Evolutionary conservation across 2,113 vertebrate genomes (phyloP), one percentile per base, ranked within the genome.

Genomic region (Clinocottus analis): DNA sequence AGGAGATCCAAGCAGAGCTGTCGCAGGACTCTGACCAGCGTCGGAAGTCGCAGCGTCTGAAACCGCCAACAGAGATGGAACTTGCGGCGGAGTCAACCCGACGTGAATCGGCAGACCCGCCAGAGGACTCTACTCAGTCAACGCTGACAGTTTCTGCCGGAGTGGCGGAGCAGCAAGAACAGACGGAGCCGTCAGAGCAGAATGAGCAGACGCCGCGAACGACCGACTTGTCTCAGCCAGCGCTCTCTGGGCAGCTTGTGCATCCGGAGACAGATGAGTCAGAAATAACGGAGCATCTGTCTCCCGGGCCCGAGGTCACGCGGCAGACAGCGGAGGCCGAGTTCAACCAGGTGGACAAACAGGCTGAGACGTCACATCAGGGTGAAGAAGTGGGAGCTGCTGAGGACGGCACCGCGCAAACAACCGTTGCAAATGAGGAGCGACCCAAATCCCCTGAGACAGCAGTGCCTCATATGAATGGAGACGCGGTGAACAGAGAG

Each of bases 401-500:
- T 0, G 72, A 83, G 45, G 41, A 47, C 2, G 82, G 72, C 45
- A 39, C 35, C 3, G 25, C n/a, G 25, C 63, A 62, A 4, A 75
- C 47, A 3, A 39, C 75, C 2, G 47, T 78, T 3, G 69, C 82
- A 29, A 91, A 84, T 0, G 82, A 85, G 56, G 89, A 84, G 39
- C 47, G 80, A 1, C 29, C 41, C 51, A 31, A n/a, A 1, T 13
- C 31, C 14, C 12, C 63, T 0, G 72, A 82, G 56, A 53, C 71
- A 2, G 60, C 17, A 9, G 66, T 2, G 12, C 33, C 74, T 51
- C 72, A 67, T 3, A 70, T 86, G 65, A 94, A 94, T 1, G 89
- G 89, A 27, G 73, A 45, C 0, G 49, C 59, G 23, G 80, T 89
- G 79, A 91, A 94, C 86, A 84, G 87, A 60, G 87, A 92, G 35